These are phyloP conservation scores for Holacanthus passer DNA, from an alignment of 2,113 vertebrate species.

Conservation along the genomic window DNA sequence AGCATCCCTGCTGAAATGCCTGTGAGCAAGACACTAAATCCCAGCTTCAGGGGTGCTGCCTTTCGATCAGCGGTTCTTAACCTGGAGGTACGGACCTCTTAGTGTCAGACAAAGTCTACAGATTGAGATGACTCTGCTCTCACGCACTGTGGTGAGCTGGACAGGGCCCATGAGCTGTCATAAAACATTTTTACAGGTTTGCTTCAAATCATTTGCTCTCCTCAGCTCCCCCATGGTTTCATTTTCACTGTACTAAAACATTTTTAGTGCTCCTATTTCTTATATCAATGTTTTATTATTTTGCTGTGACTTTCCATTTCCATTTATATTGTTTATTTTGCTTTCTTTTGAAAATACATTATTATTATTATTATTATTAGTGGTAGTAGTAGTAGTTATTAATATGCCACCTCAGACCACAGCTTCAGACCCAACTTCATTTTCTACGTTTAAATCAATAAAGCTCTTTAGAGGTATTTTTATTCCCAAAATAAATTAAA, in stretches of 20 bases:
- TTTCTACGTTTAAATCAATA: background rate
- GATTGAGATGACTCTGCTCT: constrained; percentile 3
- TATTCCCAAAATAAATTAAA: background rate
- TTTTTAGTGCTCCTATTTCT: background rate
- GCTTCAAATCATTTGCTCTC: background rate
- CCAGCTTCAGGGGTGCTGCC: constrained; percentile 27
- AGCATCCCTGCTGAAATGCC: constrained; percentile 39
- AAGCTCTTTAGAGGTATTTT: background rate
- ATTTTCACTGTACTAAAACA: background rate
- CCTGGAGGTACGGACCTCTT: background rate
- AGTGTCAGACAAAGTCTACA: background rate
- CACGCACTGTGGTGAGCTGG: background rate
- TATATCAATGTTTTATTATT: too few relatives aligned
- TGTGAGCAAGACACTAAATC: constrained; percentile 13
- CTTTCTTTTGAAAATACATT: background rate
- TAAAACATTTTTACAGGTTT: background rate
- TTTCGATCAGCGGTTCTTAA: constrained; percentile 21
- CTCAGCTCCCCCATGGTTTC: background rate
- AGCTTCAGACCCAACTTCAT: background rate
- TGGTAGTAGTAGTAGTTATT: background rate
- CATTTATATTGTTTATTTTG: background rate
- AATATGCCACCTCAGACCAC: too few relatives aligned
- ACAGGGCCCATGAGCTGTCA: background rate
- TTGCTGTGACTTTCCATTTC: background rate
- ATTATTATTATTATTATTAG: background rate